A percentile compares a stretch with the other conserved stretches of the same genome.
Conservation (phyloP, 2,797 vertebrate genomes). For the Fratercula arctica region DNA sequence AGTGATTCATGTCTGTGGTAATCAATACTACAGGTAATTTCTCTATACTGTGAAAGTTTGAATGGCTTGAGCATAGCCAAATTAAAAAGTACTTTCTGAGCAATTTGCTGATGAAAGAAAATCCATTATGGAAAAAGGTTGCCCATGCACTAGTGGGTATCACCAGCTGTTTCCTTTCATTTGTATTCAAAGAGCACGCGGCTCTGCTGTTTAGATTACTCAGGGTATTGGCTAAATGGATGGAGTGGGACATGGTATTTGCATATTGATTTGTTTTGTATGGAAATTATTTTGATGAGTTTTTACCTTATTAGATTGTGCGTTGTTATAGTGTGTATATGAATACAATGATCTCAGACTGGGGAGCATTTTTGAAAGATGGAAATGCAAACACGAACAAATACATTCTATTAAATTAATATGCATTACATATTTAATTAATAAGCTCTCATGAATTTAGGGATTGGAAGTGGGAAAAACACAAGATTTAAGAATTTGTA, state of each 20-base stretch:
- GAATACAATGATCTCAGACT: not conserved
- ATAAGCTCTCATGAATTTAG: not conserved
- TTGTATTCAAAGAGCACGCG: constrained; percentile 31
- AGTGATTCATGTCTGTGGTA: not conserved
- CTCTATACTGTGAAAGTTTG: not conserved
- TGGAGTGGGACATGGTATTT: constrained; percentile 45
- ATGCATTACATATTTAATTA: not conserved
- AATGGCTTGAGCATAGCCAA: not conserved
- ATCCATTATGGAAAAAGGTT: not conserved
- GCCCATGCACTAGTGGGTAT: not conserved
- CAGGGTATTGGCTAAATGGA: constrained; percentile 31
- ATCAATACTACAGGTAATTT: not conserved
- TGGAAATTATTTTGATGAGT: constrained; percentile 55
- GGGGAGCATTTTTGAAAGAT: not conserved
- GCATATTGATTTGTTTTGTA: constrained; percentile 59
- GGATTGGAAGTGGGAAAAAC: not conserved
- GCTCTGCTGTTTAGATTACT: constrained; percentile 23
- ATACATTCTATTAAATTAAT: not conserved
- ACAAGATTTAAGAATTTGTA: not conserved
- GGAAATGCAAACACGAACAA: not conserved
- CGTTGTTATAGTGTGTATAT: not conserved
- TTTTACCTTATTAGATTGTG: constrained; percentile 31
- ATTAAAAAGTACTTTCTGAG: not conserved
- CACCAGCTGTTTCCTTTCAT: constrained; percentile 42
- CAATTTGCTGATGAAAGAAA: constrained; percentile 10